Base-by-base conservation (phyloP, 2,797 vertebrate genomes). In the Pogonophryne albipinna region DNA sequence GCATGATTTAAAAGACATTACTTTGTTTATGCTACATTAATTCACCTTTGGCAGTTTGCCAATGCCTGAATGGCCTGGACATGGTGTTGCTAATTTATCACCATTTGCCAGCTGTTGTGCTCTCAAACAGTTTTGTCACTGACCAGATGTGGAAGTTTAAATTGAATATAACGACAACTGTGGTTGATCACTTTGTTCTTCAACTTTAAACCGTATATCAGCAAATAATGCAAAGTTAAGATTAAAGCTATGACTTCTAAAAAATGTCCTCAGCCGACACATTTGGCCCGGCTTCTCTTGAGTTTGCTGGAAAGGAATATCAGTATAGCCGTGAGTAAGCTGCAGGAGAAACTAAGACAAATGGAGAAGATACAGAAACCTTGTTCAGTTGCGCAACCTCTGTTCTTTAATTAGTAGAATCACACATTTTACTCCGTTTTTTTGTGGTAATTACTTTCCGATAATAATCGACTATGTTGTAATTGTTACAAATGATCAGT, bases 211-310 rank as follows among this genome's bases (percentile, higher is more conserved):
- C 0, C 17, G 14, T 34, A 57, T 50, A 23, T 68, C 19, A 42
- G 31, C 3, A 62, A 62, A 38, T 7, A 50, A 45, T 14, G 12
- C 14, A 34, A 46, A 60, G 71, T 57, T 45, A 56, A 51, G 41
- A 76, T 66, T 9, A 68, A 60, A 41, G 10, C 4, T 20, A 11
- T 59, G 23, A 66, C 50, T 70, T 74, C 17, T 34, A 64, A 19
- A 44, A 15, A 14, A 51, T 65, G 19, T 68, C 76, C 55, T 78
- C 60, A 49, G n/a, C 9, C 1, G 11, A 60, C 47, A 46, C 17
- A 47, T 67, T 60, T 61, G 44, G 20, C 12, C 49, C 59, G 51
- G 50, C 67, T 65, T 85, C 70, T 74, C 17, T 55, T n/a, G 52
- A 76, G 45, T 60, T 49, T 11, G 52, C 46, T 53, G 3, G 19